Evolutionary conservation across 2,113 vertebrate genomes (phyloP), one percentile per base, ranked within the genome.

Genomic region (Bufo bufo): DNA sequence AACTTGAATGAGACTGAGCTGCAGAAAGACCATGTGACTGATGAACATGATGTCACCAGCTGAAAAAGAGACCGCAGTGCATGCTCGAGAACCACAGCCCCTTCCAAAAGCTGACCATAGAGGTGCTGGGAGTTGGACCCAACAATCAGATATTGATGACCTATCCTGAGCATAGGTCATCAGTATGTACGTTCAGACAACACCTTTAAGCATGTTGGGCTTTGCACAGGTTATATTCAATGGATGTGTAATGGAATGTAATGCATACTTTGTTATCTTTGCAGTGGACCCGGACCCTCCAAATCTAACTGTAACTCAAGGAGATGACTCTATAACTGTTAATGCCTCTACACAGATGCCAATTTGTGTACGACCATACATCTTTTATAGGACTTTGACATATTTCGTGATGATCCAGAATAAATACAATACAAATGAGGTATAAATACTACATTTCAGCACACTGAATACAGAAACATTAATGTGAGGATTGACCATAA

Each of bases 241-340:
- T 33, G 33, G 33, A 33, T 33, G 33, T 33, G 33, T 33, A 33
- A 33, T 33, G 33, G 33, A 33, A 33, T 33, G 33, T n/a, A 4
- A 3, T 8, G 9, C 6, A 43, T 45, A 16, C 49, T 47, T 1
- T 8, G 14, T 23, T 84, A n/a, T 14, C 5, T 65, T 79, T 56
- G 47, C 79, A 87, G 86, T 87, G 43, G 79, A 87, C 6, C 86
- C 86, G 49, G 79, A 58, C 8, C 66, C 86, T 6, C 86, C 86
- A 74, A 61, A 16, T 61, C 7, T 87, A 75, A 11, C 81, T 9
- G 12, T 87, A 75, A 74, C 6, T 23, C 12, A 19, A 19, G 79
- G 33, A 4, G n/a, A 82, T n/a, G 23, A 5, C 4, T 50, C 0
- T 16, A 19, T 87, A 5, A 19, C 13, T 5, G 43, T 82, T 61